These are phyloP conservation scores for Pelusios castaneus DNA, from an alignment of 2,113 vertebrate genomes.

Conservation along the genomic window DNA sequence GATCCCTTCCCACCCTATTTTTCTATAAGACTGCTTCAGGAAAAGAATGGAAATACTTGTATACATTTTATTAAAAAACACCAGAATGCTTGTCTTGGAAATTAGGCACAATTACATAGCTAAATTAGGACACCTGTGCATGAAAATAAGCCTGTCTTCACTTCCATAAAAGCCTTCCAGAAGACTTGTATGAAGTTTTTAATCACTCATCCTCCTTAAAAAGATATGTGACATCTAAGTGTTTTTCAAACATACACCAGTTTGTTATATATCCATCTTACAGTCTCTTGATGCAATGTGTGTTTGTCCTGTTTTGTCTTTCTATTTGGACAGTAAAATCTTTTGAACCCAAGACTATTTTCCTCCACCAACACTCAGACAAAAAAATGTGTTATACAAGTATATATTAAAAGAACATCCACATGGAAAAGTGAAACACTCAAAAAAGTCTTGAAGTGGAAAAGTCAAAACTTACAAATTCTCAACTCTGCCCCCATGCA, in stretches of 20 bases:
- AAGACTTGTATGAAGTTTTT: background rate
- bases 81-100: background rate
- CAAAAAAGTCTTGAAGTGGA: background rate
- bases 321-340: background rate
- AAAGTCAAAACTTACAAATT: background rate
- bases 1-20: no score
- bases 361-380: background rate
- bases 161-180: background rate
- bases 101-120: background rate
- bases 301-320: background rate
- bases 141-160: background rate
- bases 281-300: background rate
- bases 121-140: background rate
- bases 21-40: rapidly evolving
- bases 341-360: background rate
- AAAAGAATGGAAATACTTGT: rapidly evolving
- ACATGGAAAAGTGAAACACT: background rate
- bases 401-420: no score
- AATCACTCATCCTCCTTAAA: background rate
- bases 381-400: background rate
- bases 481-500: background rate
- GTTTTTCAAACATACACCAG: background rate
- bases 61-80: background rate
- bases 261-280: background rate
- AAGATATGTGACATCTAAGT: background rate